These are phyloP conservation scores for Daboia siamensis DNA, from an alignment of 2,113 vertebrate genomes.

Conservation along the genomic window DNA sequence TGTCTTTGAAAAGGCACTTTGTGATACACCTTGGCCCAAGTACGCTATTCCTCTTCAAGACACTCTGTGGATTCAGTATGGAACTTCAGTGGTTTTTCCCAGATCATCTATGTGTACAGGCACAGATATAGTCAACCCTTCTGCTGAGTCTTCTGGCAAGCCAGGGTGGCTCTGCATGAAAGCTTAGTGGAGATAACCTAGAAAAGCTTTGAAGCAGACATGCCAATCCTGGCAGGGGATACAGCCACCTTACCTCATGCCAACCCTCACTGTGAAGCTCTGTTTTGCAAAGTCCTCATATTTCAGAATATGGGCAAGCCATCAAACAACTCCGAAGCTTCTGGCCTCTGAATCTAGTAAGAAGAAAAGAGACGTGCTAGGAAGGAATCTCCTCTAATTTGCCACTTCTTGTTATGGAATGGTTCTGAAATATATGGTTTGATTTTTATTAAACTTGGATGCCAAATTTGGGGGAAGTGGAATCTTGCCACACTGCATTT, in stretches of 20 bases:
- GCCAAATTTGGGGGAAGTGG: background rate
- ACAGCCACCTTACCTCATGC: background rate
- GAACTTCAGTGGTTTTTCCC: background rate
- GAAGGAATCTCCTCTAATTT: background rate
- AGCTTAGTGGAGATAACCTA: background rate
- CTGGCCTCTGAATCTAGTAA: background rate
- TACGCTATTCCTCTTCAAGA: background rate
- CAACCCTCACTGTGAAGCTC: background rate
- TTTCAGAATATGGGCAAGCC: background rate
- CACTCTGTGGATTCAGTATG: background rate
- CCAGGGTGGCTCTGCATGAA: background rate
- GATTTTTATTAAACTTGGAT: background rate
- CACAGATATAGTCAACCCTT: background rate
- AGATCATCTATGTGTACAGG: background rate
- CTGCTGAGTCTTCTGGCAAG: background rate
- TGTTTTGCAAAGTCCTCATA: background rate
- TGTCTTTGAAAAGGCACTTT: background rate
- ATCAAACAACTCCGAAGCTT: background rate
- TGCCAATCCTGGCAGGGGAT: background rate
- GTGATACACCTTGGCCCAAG: background rate
- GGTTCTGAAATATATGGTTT: background rate
- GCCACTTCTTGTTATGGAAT: background rate
- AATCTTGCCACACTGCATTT: background rate
- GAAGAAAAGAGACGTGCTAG: background rate
- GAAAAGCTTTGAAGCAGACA: background rate